Evolutionary conservation across 2,888 invertebrate species (phyloP).

Genomic region (Drosophila barbarae): DNA sequence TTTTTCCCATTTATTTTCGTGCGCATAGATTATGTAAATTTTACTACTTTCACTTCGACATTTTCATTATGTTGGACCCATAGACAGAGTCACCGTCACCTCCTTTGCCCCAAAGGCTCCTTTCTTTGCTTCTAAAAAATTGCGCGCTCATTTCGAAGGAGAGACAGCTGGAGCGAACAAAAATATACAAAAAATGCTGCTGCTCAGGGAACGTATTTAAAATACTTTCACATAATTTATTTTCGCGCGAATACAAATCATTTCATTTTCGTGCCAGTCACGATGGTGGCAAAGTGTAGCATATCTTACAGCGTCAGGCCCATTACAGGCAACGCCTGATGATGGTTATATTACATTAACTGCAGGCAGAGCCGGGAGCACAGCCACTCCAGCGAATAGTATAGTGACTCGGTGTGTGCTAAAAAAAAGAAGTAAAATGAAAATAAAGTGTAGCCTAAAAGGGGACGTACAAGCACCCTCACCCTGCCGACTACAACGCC

Average conservation of each 20-base stretch:
- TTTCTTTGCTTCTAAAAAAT: constrained; percentile 57
- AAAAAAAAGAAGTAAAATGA: constrained; percentile 60
- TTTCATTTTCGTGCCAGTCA: constrained; percentile 74
- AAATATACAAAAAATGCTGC: constrained; percentile 10
- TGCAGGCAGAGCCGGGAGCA: constrained; percentile 46
- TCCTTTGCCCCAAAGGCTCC: neutral
- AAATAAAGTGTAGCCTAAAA: constrained; percentile 68
- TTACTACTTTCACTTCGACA: constrained; percentile 75
- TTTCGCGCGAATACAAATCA: constrained; percentile 72
- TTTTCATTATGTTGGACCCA: constrained; percentile 67
- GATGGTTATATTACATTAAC: constrained; percentile 72
- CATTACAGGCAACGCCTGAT: constrained; percentile 62
- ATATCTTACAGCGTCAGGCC: constrained; percentile 61
- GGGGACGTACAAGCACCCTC: constrained; percentile 16
- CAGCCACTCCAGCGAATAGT: constrained; percentile 48
- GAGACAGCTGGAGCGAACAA: constrained; percentile 5
- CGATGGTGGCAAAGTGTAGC: constrained; percentile 64
- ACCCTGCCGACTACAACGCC: constrained; percentile 39
- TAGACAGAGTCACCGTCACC: constrained; percentile 37
- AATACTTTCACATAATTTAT: constrained; percentile 75
- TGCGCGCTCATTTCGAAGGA: constrained; percentile 59
- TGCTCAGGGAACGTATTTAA: constrained; percentile 67
- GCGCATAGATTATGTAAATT: constrained; percentile 74
- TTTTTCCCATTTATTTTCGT: constrained; percentile 74
- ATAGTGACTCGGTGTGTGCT: constrained; percentile 61